phyloP scores from a whole-genome alignment of 1,140 invertebrate species.

The Fopius arisanus region DNA sequence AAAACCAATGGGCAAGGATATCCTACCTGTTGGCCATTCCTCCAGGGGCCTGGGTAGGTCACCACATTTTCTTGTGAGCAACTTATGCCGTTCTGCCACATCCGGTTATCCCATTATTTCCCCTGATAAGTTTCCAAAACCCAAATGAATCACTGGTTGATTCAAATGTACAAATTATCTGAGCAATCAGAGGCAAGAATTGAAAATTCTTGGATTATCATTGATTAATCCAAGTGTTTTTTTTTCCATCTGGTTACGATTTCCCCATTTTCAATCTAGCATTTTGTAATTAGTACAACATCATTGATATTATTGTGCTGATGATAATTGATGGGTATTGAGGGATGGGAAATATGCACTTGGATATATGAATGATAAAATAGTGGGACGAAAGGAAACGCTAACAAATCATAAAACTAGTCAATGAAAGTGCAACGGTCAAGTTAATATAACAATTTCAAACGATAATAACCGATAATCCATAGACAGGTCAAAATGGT shows the following conservation, averaged over 20 bases:
- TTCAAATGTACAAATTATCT: neutral
- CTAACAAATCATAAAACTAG: slow-evolving; percentile 61
- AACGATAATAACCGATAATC: neutral
- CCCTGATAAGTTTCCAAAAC: neutral
- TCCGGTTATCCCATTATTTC: no score
- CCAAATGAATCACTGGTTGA: neutral
- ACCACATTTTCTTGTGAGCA: no score
- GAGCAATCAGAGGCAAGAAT: neutral
- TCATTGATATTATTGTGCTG: no score
- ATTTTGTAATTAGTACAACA: neutral
- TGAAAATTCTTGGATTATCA: neutral
- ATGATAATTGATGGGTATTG: no score
- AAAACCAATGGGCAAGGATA: no score
- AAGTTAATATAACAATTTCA: slow-evolving; percentile 47
- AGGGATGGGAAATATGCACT: neutral
- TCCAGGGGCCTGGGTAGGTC: no score
- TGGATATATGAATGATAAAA: no score
- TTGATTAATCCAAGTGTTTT: neutral
- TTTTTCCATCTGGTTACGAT: no score
- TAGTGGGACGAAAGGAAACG: slow-evolving; percentile 7
- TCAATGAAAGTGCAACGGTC: slow-evolving; percentile 66
- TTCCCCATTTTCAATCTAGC: neutral
- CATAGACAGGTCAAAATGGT: neutral
- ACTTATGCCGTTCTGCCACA: no score
- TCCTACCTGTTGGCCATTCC: no score